Evolutionary conservation across 2,888 invertebrate genomes (phyloP).

Genomic region (Eustalomyia histrio): DNA sequence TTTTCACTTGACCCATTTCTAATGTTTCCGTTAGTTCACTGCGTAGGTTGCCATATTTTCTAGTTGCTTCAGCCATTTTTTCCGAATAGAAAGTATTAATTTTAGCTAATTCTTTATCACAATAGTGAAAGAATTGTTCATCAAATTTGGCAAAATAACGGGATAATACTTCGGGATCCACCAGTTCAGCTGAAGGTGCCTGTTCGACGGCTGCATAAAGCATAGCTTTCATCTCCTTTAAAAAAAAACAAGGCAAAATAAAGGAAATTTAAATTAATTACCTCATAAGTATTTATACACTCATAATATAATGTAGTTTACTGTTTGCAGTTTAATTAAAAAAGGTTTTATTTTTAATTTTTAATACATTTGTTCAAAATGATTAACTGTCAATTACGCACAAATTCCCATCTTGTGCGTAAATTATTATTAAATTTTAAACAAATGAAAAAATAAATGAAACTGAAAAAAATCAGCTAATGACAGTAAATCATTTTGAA

Average conservation of each 20-base stretch:
- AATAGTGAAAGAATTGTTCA: constrained; percentile 91
- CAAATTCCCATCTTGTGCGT: too few species aligned
- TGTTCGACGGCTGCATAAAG: constrained; percentile 89
- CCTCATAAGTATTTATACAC: too few species aligned
- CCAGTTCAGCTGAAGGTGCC: constrained; percentile 87
- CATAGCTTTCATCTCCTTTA: constrained; percentile 90
- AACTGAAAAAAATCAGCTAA: too few species aligned
- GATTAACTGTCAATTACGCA: too few species aligned
- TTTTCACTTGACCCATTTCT: constrained; percentile 78
- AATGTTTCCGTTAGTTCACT: constrained; percentile 84
- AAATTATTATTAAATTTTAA: too few species aligned
- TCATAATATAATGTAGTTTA: too few species aligned
- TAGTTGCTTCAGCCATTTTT: constrained; percentile 92
- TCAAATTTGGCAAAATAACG: constrained; percentile 89
- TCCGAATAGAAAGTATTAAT: constrained; percentile 95
- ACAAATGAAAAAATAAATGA: too few species aligned
- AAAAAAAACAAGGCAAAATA: constrained; percentile 41
- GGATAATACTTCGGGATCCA: constrained; percentile 85
- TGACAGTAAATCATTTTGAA: too few species aligned
- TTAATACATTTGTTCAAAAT: too few species aligned
- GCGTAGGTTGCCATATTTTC: constrained; percentile 87
- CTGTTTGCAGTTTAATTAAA: too few species aligned
- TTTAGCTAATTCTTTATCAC: constrained; percentile 91
- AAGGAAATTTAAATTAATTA: too few species aligned
- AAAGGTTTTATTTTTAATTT: too few species aligned